Conservation (phyloP, 2,888 invertebrate genomes). For the Oasisia sp. region DNA sequence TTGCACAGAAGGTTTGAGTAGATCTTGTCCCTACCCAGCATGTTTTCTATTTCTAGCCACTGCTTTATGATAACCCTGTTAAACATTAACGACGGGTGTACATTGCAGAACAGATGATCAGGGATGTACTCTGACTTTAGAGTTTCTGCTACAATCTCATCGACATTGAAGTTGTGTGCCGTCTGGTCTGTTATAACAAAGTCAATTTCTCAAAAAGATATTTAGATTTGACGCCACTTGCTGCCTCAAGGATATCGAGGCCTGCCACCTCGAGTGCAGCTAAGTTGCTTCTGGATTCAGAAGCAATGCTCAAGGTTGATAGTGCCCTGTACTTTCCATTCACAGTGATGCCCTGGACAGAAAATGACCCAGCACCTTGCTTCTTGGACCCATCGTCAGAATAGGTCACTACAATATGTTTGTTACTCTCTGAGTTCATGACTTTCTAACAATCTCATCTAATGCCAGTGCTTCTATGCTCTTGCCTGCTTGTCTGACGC, state of each 20-base stretch:
- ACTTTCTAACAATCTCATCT: conserved; percentile 21
- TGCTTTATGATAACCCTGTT: conserved; percentile 20
- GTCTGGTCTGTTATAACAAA: neutral
- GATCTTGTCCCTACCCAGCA: conserved; percentile 14
- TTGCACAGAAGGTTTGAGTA: neutral
- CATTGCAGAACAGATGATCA: conserved; percentile 21
- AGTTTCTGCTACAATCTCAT: too few relatives aligned
- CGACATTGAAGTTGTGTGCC: too few relatives aligned
- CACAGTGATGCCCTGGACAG: conserved; percentile 20
- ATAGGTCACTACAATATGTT: conserved; percentile 24
- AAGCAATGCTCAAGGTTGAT: neutral
- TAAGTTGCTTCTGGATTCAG: conserved; percentile 19
- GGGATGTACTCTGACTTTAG: too few relatives aligned
- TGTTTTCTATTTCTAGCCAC: conserved; percentile 22
- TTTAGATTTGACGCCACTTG: conserved; percentile 18
- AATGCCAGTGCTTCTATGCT: too few relatives aligned
- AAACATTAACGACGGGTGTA: conserved; percentile 23
- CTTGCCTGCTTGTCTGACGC: neutral
- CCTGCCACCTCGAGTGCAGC: conserved; percentile 14
- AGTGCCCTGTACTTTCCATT: conserved; percentile 18
- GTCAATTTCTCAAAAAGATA: neutral
- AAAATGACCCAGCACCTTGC: conserved; percentile 21
- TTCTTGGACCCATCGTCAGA: conserved; percentile 23
- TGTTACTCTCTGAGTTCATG: conserved; percentile 14
- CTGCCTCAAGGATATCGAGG: conserved; percentile 20